phyloP scores from a whole-genome alignment of 1,140 invertebrate genomes.

The Eumeta japonica region DNA sequence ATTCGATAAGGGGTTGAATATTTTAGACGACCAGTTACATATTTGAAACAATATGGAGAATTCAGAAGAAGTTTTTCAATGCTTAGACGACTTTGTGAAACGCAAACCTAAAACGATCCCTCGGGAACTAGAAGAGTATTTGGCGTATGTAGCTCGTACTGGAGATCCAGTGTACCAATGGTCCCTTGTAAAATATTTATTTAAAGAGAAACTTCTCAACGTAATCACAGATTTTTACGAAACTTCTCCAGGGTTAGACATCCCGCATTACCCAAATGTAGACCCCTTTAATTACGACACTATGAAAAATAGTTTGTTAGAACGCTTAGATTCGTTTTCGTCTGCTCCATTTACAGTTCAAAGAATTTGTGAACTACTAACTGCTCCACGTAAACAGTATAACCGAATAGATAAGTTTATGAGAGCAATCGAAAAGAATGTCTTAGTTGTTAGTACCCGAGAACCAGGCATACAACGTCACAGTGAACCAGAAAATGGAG shows the following conservation, averaged over 20 bases:
- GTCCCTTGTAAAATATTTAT: slow-evolving; percentile 81
- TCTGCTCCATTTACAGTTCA: slow-evolving; percentile 96
- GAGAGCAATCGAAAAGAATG: slow-evolving; percentile 91
- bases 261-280: slow-evolving; percentile 83
- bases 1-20: too few relatives aligned
- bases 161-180: slow-evolving; percentile 94
- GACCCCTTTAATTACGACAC: slow-evolving; percentile 88
- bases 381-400: slow-evolving; percentile 89
- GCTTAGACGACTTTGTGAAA: slow-evolving; percentile 82
- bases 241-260: slow-evolving; percentile 69
- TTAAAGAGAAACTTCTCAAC: slow-evolving; percentile 81
- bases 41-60: slow-evolving; percentile 84
- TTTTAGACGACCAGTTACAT: too few relatives aligned
- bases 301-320: slow-evolving; percentile 82
- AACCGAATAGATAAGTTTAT: slow-evolving; percentile 95
- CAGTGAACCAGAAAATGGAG: slow-evolving; percentile 66
- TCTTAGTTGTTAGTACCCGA: slow-evolving; percentile 91
- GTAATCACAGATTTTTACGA: slow-evolving; percentile 87
- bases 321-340: slow-evolving; percentile 78
- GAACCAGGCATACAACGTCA: slow-evolving; percentile 72
- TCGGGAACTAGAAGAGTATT: slow-evolving; percentile 85
- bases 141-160: slow-evolving; percentile 87
- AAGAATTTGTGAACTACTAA: slow-evolving; percentile 89
- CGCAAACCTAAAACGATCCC: slow-evolving; percentile 80
- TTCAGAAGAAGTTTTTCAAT: slow-evolving; percentile 79